Conservation (phyloP, 2,113 vertebrate species). For the Neopipo cinnamomea region DNA sequence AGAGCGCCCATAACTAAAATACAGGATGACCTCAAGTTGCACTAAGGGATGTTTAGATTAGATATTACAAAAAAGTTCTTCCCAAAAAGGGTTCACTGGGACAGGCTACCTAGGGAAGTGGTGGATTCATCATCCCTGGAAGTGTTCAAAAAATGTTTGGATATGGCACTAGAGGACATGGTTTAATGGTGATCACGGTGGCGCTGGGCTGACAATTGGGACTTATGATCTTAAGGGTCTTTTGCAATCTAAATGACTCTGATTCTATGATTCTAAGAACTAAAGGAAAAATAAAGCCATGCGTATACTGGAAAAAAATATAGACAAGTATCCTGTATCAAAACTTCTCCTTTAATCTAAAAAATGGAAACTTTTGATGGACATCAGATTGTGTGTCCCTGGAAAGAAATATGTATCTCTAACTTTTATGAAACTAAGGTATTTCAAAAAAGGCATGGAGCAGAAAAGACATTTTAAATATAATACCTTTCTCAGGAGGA, state of each 20-base stretch:
- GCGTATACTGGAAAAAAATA: neutral
- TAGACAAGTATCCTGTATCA: neutral
- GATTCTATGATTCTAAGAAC: neutral
- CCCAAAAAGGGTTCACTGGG: neutral
- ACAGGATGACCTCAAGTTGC: rapidly evolving
- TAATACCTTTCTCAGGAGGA: neutral
- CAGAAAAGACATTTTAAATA: slow-evolving; percentile 32
- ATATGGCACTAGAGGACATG: too few relatives aligned
- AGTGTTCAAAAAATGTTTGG: neutral
- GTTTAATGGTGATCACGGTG: too few relatives aligned
- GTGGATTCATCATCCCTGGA: neutral
- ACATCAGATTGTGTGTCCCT: neutral
- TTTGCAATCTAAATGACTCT: rapidly evolving
- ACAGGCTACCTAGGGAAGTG: neutral
- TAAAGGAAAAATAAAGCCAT: neutral
- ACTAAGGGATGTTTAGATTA: neutral
- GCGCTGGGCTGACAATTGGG: neutral
- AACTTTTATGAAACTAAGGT: slow-evolving; percentile 2
- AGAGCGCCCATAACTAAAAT: neutral
- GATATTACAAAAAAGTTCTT: rapidly evolving
- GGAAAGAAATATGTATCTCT: neutral
- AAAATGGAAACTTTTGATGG: neutral
- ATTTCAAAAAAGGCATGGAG: neutral
- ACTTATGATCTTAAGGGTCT: neutral
- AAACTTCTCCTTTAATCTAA: neutral